phyloP scores from a whole-genome alignment of 1,140 invertebrate genomes.

The Atopsyche davidsoni region DNA sequence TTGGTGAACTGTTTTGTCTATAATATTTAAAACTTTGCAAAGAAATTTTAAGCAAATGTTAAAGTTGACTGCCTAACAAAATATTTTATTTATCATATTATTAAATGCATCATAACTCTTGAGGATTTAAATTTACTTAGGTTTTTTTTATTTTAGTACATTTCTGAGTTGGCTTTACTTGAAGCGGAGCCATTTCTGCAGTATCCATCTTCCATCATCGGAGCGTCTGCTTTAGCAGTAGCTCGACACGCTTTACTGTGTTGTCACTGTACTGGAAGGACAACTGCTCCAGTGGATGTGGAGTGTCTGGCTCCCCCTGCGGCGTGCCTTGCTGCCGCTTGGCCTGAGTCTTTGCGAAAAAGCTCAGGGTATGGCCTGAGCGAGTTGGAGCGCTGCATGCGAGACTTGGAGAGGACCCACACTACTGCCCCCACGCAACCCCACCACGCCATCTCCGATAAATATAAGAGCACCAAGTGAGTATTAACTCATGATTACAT shows the following conservation, averaged over 20 bases:
- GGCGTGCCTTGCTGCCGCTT: conserved; percentile 57
- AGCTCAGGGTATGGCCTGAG: conserved; percentile 63
- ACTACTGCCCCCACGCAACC: conserved; percentile 54
- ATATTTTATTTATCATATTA: neutral
- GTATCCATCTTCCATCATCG: conserved; percentile 78
- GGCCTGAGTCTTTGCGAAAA: conserved; percentile 59
- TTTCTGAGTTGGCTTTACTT: conserved; percentile 78
- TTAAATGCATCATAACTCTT: neutral
- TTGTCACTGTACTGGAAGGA: conserved; percentile 20
- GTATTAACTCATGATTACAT: conserved; percentile 1
- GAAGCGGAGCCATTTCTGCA: conserved; percentile 81
- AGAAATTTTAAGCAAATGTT: no score
- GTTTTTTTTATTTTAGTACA: conserved; percentile 58
- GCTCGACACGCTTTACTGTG: conserved; percentile 56
- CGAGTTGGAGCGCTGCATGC: conserved; percentile 63
- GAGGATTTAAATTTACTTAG: conserved; percentile 7
- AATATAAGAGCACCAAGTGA: conserved; percentile 73
- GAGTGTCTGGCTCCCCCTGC: conserved; percentile 12
- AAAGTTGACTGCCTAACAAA: no score
- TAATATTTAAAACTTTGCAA: no score
- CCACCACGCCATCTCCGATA: conserved; percentile 79
- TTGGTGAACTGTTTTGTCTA: no score
- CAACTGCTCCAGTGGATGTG: neutral
- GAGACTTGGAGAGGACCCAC: conserved; percentile 64
- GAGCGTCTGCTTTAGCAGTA: conserved; percentile 74